These are phyloP conservation scores for Troglohyphantes excavatus DNA, from an alignment of 2,888 invertebrate genomes.

Conservation along the genomic window DNA sequence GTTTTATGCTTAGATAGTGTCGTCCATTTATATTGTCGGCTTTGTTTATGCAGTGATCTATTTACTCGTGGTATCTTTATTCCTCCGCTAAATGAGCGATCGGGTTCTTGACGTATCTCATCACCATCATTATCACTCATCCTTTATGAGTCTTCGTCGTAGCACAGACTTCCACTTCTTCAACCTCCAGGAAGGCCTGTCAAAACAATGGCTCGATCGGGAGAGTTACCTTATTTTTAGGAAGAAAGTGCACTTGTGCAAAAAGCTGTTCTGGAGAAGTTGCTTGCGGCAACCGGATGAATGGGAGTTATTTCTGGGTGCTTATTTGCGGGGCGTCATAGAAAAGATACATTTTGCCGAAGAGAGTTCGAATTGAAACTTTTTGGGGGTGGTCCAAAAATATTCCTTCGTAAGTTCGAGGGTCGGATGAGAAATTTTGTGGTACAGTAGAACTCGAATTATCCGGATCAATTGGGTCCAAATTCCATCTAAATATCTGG, in stretches of 20 bases:
- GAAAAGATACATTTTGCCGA: not conserved
- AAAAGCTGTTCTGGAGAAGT: not conserved
- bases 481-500: too few species aligned
- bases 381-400: too few species aligned
- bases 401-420: not conserved
- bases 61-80: constrained; percentile 29
- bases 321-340: not conserved
- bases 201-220: constrained; percentile 29
- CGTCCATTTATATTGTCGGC: too few species aligned
- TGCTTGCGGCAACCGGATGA: not conserved
- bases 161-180: not conserved
- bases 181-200: not conserved
- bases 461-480: too few species aligned
- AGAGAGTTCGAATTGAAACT: not conserved
- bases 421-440: not conserved
- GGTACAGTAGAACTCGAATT: too few species aligned
- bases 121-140: constrained; percentile 50
- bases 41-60: too few species aligned
- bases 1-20: too few species aligned
- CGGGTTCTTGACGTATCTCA: constrained; percentile 21
- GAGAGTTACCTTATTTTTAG: constrained; percentile 17
- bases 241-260: not conserved
- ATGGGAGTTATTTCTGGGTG: not conserved
- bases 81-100: not conserved
- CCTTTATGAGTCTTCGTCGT: constrained; percentile 22